Percentiles rank a stretch among this genome's conserved stretches.
Evolutionary conservation across 2,797 vertebrate species (phyloP).

Genomic region (Molossus alvarezi): DNA sequence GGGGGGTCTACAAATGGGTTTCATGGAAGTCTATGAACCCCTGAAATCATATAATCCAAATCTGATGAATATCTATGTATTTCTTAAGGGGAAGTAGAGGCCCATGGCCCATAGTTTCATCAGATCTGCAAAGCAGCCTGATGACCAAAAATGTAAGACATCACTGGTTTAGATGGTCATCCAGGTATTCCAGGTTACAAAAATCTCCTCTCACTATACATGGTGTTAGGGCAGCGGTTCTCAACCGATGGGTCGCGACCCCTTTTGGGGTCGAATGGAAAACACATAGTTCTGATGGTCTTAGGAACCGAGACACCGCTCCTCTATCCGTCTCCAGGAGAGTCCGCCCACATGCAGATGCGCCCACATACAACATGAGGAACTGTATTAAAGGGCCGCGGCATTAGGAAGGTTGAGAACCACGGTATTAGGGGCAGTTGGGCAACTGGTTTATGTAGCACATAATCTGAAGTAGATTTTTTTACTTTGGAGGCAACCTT

Average conservation of each 20-base stretch:
- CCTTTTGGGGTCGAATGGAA: too few species aligned
- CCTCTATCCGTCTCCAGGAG: too few species aligned
- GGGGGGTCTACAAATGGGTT: neutral
- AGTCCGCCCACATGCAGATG: too few species aligned
- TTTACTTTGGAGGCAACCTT: neutral
- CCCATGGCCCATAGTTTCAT: neutral
- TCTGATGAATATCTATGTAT: neutral
- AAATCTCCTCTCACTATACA: neutral
- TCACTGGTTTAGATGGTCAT: neutral
- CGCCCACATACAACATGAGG: too few species aligned
- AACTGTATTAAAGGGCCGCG: too few species aligned
- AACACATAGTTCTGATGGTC: too few species aligned
- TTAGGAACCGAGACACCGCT: too few species aligned
- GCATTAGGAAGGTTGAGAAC: too few species aligned
- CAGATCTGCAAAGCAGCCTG: neutral
- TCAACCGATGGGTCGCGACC: too few species aligned
- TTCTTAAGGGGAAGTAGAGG: neutral
- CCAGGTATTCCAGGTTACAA: constrained; percentile 3
- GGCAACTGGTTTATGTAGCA: neutral
- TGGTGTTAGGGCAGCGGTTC: too few species aligned
- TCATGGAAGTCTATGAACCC: neutral
- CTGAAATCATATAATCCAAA: neutral
- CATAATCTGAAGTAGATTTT: constrained; percentile 5
- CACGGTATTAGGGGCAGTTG: neutral
- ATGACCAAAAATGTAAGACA: neutral